Conservation (phyloP, 2,888 invertebrate genomes). For the Galeruca laticollis region DNA sequence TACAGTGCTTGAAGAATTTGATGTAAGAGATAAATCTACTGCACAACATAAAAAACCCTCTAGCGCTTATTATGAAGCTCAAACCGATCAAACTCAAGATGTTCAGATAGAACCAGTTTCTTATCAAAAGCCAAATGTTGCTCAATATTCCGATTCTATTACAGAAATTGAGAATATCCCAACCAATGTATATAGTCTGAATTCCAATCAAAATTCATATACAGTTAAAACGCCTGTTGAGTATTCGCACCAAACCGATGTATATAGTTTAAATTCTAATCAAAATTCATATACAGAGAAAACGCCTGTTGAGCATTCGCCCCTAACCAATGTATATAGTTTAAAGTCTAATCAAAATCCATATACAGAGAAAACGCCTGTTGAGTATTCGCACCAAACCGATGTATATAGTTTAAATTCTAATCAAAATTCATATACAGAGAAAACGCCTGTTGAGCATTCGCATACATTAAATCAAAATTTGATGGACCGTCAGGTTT, state of each 20-base stretch:
- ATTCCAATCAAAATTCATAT: slow-evolving; percentile 30
- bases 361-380: slow-evolving; percentile 22
- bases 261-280: slow-evolving; percentile 43
- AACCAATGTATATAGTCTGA: slow-evolving; percentile 47
- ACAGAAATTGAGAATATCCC: slow-evolving; percentile 50
- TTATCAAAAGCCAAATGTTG: slow-evolving; percentile 21
- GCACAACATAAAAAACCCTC: slow-evolving; percentile 24
- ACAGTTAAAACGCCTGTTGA: slow-evolving; percentile 20
- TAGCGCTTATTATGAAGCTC: slow-evolving; percentile 31
- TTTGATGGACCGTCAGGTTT: slow-evolving; percentile 45
- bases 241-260: slow-evolving; percentile 45
- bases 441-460: slow-evolving; percentile 20
- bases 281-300: slow-evolving; percentile 32
- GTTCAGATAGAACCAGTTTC: slow-evolving; percentile 39
- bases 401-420: slow-evolving; percentile 47
- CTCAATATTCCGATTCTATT: slow-evolving; percentile 40
- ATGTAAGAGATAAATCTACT: slow-evolving; percentile 44
- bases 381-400: slow-evolving; percentile 41
- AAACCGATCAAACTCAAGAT: slow-evolving; percentile 30
- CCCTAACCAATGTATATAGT: slow-evolving; percentile 48
- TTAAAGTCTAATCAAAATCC: slow-evolving; percentile 34
- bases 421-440: slow-evolving; percentile 33
- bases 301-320: slow-evolving; percentile 28
- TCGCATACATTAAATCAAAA: slow-evolving; percentile 45
- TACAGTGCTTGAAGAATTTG: slow-evolving; percentile 61